Evolutionary conservation across 2,797 vertebrate genomes (phyloP), one percentile per base, ranked within the genome.

Genomic region (Urophycis tenuis): DNA sequence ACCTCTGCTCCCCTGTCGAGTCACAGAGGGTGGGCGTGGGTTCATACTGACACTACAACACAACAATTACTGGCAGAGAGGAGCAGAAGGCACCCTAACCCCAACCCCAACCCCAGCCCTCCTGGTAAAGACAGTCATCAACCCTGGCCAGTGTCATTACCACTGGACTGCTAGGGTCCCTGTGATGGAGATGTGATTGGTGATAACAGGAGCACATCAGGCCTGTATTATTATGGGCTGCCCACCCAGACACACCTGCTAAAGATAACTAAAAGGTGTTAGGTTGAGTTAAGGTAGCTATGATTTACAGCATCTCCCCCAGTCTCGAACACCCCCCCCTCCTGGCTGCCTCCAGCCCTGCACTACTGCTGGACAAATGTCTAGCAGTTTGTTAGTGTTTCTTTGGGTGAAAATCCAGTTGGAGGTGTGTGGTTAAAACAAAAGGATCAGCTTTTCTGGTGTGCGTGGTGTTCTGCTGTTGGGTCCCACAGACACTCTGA

Each of bases 161-260:
- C 45, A 49, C 45, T 49, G 45, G 45, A 49, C 45, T 49, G 45
- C 53, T 25, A 60, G 22, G 53, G 53, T 60, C 53, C 53, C 53
- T 7, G 22, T 60, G 53, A 60, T 60, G 53, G 53, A 60, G 22
- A 60, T 25, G 60, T 64, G n/a, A 64, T 64, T 64, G 69, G 33
- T 76, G n/a, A 64, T 74, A 64, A 64, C 60, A 64, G 60, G 60
- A 64, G 25, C 60, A 64, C 60, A 29, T 64, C n/a, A 64, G 60
- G 36, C 25, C 5, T 71, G 30, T 53, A 15, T 72, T 25, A 64
- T 70, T 67, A 15, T 41, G 17, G 25, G 22, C n/a, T 76, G 25
- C 31, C 5, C 72, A n/a, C 31, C 25, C 60, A 64, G 60, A 25
- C n/a, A 25, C 60, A 64, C 60, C 60, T 64, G 49, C 49, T 60